Conservation (phyloP, 2,888 invertebrate species). For the Linnaemya tessellans region DNA sequence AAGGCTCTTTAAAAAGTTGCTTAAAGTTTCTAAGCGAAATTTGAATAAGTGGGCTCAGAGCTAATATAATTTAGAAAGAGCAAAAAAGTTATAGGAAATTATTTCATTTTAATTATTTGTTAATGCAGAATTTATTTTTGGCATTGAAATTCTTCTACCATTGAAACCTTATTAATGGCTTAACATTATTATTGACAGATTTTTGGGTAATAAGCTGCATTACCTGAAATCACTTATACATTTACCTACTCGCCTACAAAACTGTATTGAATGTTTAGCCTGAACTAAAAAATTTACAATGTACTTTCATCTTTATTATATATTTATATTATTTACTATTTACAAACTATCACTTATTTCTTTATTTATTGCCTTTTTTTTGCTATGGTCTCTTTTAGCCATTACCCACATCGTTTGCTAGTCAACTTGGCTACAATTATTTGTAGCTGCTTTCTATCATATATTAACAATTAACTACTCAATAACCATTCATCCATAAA, state of each 20-base stretch:
- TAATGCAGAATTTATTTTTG: neutral
- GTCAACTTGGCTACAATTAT: conserved; percentile 43
- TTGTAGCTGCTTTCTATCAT: conserved; percentile 60
- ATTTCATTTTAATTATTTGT: neutral
- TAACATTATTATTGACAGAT: too few relatives aligned
- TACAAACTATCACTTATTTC: neutral
- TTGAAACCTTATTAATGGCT: too few relatives aligned
- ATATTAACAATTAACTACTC: conserved; percentile 72
- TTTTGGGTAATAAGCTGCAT: too few relatives aligned
- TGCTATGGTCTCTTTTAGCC: neutral
- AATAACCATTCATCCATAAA: conserved; percentile 64
- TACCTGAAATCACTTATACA: too few relatives aligned
- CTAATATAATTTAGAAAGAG: conserved; percentile 13
- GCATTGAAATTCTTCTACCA: too few relatives aligned
- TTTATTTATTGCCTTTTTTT: neutral
- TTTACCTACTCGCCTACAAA: too few relatives aligned
- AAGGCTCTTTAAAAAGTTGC: conserved; percentile 1
- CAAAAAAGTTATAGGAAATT: neutral
- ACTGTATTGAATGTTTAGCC: too few relatives aligned
- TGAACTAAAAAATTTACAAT: too few relatives aligned
- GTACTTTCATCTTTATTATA: neutral
- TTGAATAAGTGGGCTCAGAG: conserved; percentile 7
- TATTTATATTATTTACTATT: neutral
- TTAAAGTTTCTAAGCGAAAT: conserved; percentile 25
- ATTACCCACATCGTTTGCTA: neutral